Evolutionary conservation across 1,140 invertebrate species (phyloP), one percentile per base, ranked within the genome.

Genomic region (Drosophila arizonae): DNA sequence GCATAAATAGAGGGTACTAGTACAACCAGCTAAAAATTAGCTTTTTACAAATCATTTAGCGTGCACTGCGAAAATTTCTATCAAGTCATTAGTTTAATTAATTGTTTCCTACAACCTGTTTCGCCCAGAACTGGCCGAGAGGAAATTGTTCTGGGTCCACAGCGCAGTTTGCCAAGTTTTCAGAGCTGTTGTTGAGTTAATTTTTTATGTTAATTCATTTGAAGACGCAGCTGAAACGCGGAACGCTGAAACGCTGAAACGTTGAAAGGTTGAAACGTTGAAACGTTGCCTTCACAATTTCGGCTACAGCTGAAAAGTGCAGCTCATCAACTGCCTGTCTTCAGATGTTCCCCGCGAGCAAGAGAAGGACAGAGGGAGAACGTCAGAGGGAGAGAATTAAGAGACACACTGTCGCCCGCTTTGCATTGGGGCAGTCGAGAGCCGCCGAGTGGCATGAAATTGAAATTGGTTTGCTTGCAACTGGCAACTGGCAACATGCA

Each of bases 21-120:
- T 8, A 33, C 6, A 10, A 10, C 33, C 33, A 33, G 33, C 33
- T 8, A 67, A 74, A 55, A 72, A 61, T 54, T n/a, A 76, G 62
- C 45, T 33, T 76, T 61, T 63, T 43, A 58, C 64, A 48, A 86
- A 68, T 72, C 64, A 86, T 63, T 74, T 66, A 13, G 17, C 11
- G 30, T 15, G 6, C 52, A 57, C 39, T n/a, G 21, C 13, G 17
- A 13, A 62, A 54, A 73, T 73, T 87, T 87, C 65, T 46, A 84
- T 54, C 84, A 62, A 87, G 82, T 87, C 82, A 87, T 87, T 87
- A 84, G 60, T 51, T 79, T 84, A 87, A 87, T 87, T 87, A 87
- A 87, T 87, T 79, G 73, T 84, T 79, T 73, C 52, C 57, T 39
- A 65, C 63, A 79, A 45, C 56, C 48, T 41, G 24, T 21, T n/a